A percentile compares a stretch with the other conserved stretches of the same genome.
These are phyloP conservation scores for Puffinus mauretanicus DNA, from an alignment of 2,113 vertebrate genomes.

Conservation along the genomic window DNA sequence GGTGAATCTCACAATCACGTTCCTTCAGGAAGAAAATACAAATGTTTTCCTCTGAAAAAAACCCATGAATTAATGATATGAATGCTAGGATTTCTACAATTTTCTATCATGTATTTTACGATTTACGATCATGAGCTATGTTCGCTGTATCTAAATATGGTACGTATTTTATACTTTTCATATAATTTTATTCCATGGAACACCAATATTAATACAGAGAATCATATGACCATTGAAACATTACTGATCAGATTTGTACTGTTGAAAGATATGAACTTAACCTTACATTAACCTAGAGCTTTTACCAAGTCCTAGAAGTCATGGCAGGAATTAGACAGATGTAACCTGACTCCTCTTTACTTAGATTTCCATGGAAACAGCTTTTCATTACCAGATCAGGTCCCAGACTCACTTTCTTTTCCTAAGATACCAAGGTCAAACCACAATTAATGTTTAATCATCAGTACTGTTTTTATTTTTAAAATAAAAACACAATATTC, in stretches of 20 bases:
- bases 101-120: not conserved
- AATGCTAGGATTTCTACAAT: not conserved
- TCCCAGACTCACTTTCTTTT: not conserved
- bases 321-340: constrained; percentile 30
- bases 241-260: not conserved
- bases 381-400: constrained; percentile 1
- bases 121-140: not conserved
- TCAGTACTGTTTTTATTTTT: not conserved
- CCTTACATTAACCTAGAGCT: constrained; percentile 23
- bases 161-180: not conserved
- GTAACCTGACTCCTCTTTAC: constrained; percentile 16
- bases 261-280: not conserved
- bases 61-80: not conserved
- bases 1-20: not conserved
- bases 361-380: constrained; percentile 50
- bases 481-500: not conserved
- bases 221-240: not conserved
- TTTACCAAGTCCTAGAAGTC: constrained; percentile 21
- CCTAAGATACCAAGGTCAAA: not conserved
- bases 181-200: not conserved
- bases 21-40: not conserved
- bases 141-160: not conserved
- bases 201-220: not conserved
- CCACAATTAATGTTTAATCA: constrained; percentile 7
- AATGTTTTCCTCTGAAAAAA: not conserved